phyloP scores from a whole-genome alignment of 2,797 vertebrate genomes.

The Urocyon cinereoargenteus region DNA sequence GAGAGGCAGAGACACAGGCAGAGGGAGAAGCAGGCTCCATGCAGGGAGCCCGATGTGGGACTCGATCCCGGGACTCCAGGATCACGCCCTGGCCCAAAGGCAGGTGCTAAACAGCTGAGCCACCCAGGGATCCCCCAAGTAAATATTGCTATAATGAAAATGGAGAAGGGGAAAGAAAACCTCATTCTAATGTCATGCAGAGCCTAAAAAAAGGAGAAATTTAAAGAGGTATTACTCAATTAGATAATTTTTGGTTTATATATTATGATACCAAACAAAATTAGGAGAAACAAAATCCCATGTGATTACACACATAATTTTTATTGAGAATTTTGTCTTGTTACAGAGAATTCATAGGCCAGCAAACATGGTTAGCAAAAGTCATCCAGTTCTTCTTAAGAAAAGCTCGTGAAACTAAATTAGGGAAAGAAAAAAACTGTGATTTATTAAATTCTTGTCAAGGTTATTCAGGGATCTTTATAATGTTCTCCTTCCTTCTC shows the following conservation, averaged over 20 bases:
- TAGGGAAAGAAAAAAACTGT: neutral
- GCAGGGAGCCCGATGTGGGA: no score
- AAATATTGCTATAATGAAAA: neutral
- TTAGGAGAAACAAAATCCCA: neutral
- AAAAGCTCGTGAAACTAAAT: constrained; percentile 89
- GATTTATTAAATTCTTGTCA: neutral
- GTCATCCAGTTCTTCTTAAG: constrained; percentile 91
- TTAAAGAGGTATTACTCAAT: neutral
- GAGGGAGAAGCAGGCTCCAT: no score
- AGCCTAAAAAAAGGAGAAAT: neutral
- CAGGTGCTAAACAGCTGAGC: no score
- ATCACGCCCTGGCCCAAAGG: no score
- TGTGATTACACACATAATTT: neutral
- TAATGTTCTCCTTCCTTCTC: neutral
- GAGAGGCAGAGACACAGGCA: no score
- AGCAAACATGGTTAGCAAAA: constrained; percentile 91
- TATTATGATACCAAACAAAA: neutral
- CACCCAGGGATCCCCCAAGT: no score
- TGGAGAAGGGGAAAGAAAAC: neutral
- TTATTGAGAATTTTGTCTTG: constrained; percentile 66
- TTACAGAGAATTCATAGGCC: neutral
- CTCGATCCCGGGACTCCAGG: no score
- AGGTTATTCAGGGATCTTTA: neutral
- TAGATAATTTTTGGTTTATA: constrained; percentile 37
- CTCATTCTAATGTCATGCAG: neutral